A percentile compares a stretch with the other conserved stretches of the same genome.
These are phyloP conservation scores for Lophius americanus DNA, from an alignment of 2,797 vertebrate species.

Conservation along the genomic window DNA sequence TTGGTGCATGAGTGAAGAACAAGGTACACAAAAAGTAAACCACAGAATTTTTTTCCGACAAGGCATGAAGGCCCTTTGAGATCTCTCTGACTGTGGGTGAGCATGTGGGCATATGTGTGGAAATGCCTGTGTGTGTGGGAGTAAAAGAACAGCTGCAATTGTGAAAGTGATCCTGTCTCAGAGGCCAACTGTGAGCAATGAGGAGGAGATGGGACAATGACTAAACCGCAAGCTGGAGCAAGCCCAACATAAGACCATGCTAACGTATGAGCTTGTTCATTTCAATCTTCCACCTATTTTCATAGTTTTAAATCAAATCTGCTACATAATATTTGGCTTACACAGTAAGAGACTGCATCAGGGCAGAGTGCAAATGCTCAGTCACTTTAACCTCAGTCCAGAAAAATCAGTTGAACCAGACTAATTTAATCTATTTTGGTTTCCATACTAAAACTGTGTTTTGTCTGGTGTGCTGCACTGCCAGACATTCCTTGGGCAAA, in stretches of 20 bases:
- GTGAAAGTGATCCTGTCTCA: conserved; percentile 70
- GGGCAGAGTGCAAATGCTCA: conserved; percentile 28
- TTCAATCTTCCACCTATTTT: conserved; percentile 41
- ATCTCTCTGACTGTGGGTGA: conserved; percentile 21
- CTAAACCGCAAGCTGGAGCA: conserved; percentile 39
- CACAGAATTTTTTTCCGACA: conserved; percentile 13
- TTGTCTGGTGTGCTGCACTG: conserved; percentile 46
- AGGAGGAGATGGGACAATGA: conserved; percentile 48
- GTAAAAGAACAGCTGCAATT: conserved; percentile 76
- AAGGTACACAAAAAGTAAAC: conserved; percentile 9
- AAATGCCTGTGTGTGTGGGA: conserved; percentile 64
- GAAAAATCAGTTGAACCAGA: conserved; percentile 38
- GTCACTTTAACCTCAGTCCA: conserved; percentile 57
- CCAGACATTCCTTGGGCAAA: conserved; percentile 69
- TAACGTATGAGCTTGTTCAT: conserved; percentile 38
- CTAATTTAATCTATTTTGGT: conserved; percentile 59
- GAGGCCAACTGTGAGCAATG: conserved; percentile 67
- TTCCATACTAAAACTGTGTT: conserved; percentile 45
- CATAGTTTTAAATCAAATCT: conserved; percentile 51
- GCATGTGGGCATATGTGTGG: conserved; percentile 50
- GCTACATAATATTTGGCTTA: conserved; percentile 31
- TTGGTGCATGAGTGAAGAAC: conserved; percentile 14
- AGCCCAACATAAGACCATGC: conserved; percentile 41
- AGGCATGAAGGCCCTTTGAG: conserved; percentile 8
- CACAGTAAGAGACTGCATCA: conserved; percentile 42